Percentiles rank a stretch among this genome's conserved stretches.
These are phyloP conservation scores for Ochropacha duplaris DNA, from an alignment of 2,888 invertebrate species.

Conservation along the genomic window DNA sequence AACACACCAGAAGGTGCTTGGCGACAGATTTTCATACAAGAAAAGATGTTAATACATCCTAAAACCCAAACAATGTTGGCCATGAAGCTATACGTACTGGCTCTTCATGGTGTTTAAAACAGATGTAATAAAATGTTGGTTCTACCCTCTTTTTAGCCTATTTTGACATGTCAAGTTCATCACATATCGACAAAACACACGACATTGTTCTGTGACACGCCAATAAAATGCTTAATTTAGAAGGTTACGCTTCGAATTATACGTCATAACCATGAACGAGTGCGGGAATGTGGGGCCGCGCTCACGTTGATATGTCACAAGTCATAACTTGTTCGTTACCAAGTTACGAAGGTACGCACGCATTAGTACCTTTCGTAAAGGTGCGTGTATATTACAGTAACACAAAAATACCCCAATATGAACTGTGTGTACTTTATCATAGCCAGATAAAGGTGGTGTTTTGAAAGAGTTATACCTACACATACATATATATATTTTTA, in stretches of 20 bases:
- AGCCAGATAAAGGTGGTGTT: too few species aligned
- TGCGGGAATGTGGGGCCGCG: slow-evolving; percentile 7
- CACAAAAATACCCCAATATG: too few species aligned
- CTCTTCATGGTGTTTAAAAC: too few species aligned
- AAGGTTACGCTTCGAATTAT: slow-evolving; percentile 8
- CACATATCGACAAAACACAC: neutral
- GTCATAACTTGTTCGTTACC: slow-evolving; percentile 17
- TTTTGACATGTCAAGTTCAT: neutral
- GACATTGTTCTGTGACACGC: slow-evolving; percentile 5
- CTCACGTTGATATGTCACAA: slow-evolving; percentile 13
- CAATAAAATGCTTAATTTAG: slow-evolving; percentile 16
- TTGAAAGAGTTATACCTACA: too few species aligned
- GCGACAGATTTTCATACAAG: too few species aligned
- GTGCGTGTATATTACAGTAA: neutral
- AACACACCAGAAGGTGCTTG: too few species aligned
- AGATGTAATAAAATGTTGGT: too few species aligned
- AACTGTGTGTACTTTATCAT: too few species aligned
- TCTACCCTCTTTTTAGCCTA: neutral
- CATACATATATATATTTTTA: too few species aligned
- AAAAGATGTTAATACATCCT: too few species aligned
- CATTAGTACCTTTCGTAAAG: neutral
- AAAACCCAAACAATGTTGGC: too few species aligned
- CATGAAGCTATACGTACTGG: too few species aligned
- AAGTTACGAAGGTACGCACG: slow-evolving; percentile 14
- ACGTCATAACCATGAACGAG: slow-evolving; percentile 7